These are phyloP conservation scores for Punctoribates punctum DNA, from an alignment of 2,888 invertebrate species.

Conservation along the genomic window DNA sequence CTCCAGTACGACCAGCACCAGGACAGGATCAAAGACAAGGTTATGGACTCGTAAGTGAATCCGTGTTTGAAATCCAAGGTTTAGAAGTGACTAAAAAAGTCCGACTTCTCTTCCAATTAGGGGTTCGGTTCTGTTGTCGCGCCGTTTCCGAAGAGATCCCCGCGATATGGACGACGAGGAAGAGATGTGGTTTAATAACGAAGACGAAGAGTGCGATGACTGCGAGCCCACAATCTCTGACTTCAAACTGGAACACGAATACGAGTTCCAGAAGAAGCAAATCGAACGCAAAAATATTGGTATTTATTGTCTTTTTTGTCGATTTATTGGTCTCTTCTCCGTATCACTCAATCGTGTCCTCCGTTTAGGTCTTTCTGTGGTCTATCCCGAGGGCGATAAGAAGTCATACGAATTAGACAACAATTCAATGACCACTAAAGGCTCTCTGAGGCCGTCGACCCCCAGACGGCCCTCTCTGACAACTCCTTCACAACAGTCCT, in stretches of 20 bases:
- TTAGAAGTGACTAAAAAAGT: constrained; percentile 1
- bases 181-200: constrained; percentile 98
- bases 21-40: constrained; percentile 78
- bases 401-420: constrained; percentile 18
- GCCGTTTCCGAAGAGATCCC: constrained; percentile 82
- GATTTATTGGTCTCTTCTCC: no score
- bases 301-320: neutral
- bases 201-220: constrained; percentile 80
- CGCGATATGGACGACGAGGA: constrained; percentile 94
- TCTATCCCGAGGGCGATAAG: no score
- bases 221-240: constrained; percentile 59
- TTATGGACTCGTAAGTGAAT: constrained; percentile 64
- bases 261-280: constrained; percentile 54
- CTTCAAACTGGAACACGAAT: constrained; percentile 61
- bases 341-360: no score
- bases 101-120: neutral
- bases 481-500: neutral
- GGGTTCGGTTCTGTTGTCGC: constrained; percentile 42
- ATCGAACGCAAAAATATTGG: constrained; percentile 21
- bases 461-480: neutral
- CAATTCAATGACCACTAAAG: neutral
- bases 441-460: neutral
- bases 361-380: no score
- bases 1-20: constrained; percentile 84
- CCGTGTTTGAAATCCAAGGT: no score